Evolutionary conservation across 1,140 invertebrate genomes (phyloP).

Genomic region (Bradysia coprophila): DNA sequence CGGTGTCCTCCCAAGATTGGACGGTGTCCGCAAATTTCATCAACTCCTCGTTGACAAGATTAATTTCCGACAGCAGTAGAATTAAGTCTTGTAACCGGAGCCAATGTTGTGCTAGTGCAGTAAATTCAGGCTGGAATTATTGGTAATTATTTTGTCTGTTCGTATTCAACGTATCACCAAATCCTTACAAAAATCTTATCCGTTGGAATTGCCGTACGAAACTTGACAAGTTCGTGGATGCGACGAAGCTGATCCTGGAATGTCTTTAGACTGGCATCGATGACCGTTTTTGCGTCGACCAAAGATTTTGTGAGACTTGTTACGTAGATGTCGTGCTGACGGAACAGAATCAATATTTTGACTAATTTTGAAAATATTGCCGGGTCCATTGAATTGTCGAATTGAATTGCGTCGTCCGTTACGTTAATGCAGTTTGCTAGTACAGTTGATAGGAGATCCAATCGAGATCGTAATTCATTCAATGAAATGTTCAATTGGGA

Average conservation of each 20-base stretch:
- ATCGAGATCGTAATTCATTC: neutral
- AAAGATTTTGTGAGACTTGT: neutral
- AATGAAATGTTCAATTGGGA: neutral
- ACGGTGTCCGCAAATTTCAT: neutral
- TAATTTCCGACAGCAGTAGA: constrained; percentile 2
- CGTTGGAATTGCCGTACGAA: constrained; percentile 3
- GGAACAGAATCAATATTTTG: constrained; percentile 2
- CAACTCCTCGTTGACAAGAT: neutral
- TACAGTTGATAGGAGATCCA: neutral
- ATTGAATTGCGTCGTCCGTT: too few species aligned
- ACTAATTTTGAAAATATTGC: neutral
- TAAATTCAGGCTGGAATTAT: constrained; percentile 3
- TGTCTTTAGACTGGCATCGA: neutral
- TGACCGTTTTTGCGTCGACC: neutral
- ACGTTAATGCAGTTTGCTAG: neutral
- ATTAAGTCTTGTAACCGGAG: neutral
- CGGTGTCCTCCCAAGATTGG: neutral
- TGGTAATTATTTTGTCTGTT: too few species aligned
- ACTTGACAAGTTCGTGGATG: constrained; percentile 3
- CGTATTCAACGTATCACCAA: too few species aligned
- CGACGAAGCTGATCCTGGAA: neutral
- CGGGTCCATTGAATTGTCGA: neutral
- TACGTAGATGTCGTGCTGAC: constrained; percentile 2
- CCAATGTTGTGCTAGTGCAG: constrained; percentile 1
- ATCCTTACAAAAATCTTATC: constrained; percentile 4